These are phyloP conservation scores for Diachrysia chrysitis DNA, from an alignment of 2,888 invertebrate genomes.

Conservation along the genomic window DNA sequence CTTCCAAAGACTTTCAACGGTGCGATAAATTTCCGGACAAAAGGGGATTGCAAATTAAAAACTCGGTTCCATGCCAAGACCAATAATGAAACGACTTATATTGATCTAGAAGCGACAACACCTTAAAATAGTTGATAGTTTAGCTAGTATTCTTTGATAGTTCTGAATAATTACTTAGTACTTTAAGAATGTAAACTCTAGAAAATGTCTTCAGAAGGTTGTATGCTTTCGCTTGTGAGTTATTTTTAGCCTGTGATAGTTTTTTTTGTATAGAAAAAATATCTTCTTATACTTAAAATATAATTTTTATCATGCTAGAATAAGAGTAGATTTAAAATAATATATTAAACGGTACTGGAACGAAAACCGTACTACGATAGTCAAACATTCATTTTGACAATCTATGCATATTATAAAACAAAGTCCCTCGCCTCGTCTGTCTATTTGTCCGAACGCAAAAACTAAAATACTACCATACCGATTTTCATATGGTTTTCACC, in stretches of 20 bases:
- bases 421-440: no score
- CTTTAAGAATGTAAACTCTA: not conserved
- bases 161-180: not conserved
- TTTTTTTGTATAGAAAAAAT: not conserved
- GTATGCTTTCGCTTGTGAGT: no score
- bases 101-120: conserved; percentile 65
- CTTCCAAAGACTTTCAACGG: conserved; percentile 77
- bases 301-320: no score
- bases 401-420: no score
- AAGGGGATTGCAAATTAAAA: conserved; percentile 85
- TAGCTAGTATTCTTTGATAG: not conserved
- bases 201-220: not conserved
- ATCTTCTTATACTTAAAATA: no score
- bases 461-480: no score
- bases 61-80: conserved; percentile 75
- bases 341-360: no score
- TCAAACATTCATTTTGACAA: no score
- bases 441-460: no score
- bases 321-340: no score
- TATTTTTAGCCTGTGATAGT: not conserved
- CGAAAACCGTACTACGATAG: no score
- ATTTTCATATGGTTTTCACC: no score
- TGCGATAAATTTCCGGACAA: conserved; percentile 82
- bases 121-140: conserved; percentile 26
- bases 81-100: conserved; percentile 70